Base-by-base conservation (phyloP, 2,113 vertebrate genomes). In the Phocoena phocoena region DNA sequence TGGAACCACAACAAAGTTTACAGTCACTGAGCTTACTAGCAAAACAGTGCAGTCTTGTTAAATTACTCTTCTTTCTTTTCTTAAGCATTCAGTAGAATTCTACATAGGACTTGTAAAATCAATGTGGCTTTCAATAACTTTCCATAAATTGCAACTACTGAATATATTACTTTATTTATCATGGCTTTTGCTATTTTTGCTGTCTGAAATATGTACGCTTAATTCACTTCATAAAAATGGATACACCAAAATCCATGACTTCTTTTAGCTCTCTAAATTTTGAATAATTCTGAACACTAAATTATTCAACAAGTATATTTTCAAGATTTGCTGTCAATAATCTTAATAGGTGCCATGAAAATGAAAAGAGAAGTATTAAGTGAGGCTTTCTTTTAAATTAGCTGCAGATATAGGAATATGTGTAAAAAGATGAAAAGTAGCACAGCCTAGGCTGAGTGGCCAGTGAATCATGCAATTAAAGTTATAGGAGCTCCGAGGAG, bases 41-140 rank as follows among this genome's bases (percentile, higher is more conserved):
- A 44, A 82, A 77, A 83, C 62, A 47, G 50, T 25, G 3, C 12
- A 21, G 15, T 26, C 26, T n/a, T 58, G 13, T 74, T 84, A 80
- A 96, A 88, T 47, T 26, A 50, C 21, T 58, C 33, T 33, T 33
- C 18, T 85, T 73, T 58, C 26, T 70, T 71, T 76, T 63, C 50
- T 58, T 86, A 74, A 82, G 60, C 96, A 70, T 47, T 97, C 81
- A 86, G 90, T 90, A 92, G 73, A 85, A 73, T 83, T 96, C 84
- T 90, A 28, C 1, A 23, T 3, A 71, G 36, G 47, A 60, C n/a
- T 65, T 96, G 5, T 77, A 67, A 80, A 89, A 55, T 77, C 44
- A 23, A 41, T 50, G 36, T 23, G 67, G 82, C 71, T 94, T 96
- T 65, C 11, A 20, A 47, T 70, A 82, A 4, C 10, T 44, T 86